Evolutionary conservation across 2,113 vertebrate species (phyloP).

Genomic region (Zosterops hypoxanthus): DNA sequence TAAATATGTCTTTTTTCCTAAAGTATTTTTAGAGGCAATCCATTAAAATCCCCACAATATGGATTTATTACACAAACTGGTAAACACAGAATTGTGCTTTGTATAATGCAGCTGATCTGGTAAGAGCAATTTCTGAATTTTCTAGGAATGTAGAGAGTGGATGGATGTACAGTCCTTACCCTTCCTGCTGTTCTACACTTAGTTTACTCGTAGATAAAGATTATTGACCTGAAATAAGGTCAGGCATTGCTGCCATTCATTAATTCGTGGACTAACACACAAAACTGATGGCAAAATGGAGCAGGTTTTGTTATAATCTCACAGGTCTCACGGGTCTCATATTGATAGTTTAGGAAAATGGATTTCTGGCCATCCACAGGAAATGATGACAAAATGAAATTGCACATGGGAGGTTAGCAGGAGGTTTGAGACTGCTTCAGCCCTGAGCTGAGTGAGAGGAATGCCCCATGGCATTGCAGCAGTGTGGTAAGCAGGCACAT

Average conservation of each 20-base stretch:
- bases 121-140: neutral
- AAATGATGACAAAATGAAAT: neutral
- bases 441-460: neutral
- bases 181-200: neutral
- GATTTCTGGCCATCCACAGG: rapidly evolving
- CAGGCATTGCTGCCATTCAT: neutral
- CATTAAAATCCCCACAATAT: neutral
- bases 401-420: neutral
- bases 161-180: neutral
- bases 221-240: neutral
- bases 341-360: neutral
- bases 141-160: neutral
- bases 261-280: neutral
- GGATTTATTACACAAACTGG: neutral
- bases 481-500: neutral
- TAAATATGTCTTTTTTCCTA: neutral
- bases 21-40: neutral
- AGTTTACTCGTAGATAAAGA: neutral
- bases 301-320: neutral
- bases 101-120: neutral
- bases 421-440: neutral
- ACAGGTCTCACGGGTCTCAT: neutral
- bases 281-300: neutral
- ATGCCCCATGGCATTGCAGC: neutral
- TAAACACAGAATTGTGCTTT: neutral